Percentiles rank a stretch among this genome's conserved stretches.
Evolutionary conservation across 2,888 invertebrate species (phyloP).

Genomic region (Trachelus iudaicus): DNA sequence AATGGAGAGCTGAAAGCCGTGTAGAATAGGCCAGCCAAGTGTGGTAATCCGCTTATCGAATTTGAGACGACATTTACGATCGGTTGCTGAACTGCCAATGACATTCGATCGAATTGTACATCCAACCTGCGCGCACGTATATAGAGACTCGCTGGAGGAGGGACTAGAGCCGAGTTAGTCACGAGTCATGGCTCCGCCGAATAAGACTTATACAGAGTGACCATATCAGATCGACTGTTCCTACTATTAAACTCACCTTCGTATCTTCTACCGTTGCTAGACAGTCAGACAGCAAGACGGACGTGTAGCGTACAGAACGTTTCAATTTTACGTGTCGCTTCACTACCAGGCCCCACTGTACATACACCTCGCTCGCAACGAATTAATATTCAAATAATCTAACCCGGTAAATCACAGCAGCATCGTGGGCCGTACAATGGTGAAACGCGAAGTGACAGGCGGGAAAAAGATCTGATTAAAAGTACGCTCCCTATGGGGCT

Average conservation of each 20-base stretch:
- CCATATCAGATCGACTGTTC: slow-evolving; percentile 3
- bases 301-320: slow-evolving; percentile 12
- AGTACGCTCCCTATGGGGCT: slow-evolving; percentile 7
- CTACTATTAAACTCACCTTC: slow-evolving; percentile 1
- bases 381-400: slow-evolving; percentile 51
- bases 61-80: slow-evolving; percentile 32
- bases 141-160: neutral
- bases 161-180: neutral
- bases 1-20: slow-evolving; percentile 34
- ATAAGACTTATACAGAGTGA: neutral
- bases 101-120: slow-evolving; percentile 9
- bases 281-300: slow-evolving; percentile 1
- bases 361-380: neutral
- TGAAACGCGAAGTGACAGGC: slow-evolving; percentile 38
- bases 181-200: neutral
- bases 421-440: slow-evolving; percentile 26
- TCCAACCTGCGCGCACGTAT: neutral
- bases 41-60: slow-evolving; percentile 45
- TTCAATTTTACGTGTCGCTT: slow-evolving; percentile 17
- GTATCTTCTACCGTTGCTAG: neutral
- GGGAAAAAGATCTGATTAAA: slow-evolving; percentile 46
- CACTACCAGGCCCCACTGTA: neutral
- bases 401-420: slow-evolving; percentile 33
- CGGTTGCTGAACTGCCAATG: slow-evolving; percentile 28
- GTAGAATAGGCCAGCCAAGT: slow-evolving; percentile 42